Evolutionary conservation across 2,888 invertebrate species (phyloP), one percentile per base, ranked within the genome.

Genomic region (Eristalis tenax): DNA sequence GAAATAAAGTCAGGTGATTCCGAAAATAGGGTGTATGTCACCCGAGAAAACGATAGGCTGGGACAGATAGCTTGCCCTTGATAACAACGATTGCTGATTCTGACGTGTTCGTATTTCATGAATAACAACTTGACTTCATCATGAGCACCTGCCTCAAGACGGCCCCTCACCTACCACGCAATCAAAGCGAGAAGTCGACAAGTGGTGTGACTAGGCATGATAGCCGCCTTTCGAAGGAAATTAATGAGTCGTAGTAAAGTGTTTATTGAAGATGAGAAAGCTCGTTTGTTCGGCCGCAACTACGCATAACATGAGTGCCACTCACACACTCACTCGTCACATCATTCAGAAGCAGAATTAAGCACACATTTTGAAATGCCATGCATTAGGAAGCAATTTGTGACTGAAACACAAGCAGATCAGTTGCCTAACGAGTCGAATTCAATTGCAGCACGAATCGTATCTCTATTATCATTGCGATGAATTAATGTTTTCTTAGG

Each of bases 201-300:
- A 70, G 38, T 70, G 26, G 70, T 70, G 69, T 69, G 50, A 69
- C 56, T 69, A 32, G 56, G 32, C 28, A 32, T 32, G 56, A 57
- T 69, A 69, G 32, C 5, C 32, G 32, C 59, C 22, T 5, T 70
- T 70, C 59, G 22, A 15, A 15, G 57, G 18, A 70, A 70, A 70
- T 59, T 70, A 59, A 70, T 70, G 70, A 70, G 59, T 59, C 59
- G 1, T 59, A 57, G 57, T 57, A 23, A 57, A 57, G 28, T 22
- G 22, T 56, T 32, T 69, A 69, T 69, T 35, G 32, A 22, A 32
- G 3, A 28, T 28, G 68, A 68, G n/a, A 35, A 69, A 15, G 22
- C 32, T 23, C 40, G n/a, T 50, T 50, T 18, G 50, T 50, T 50
- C n/a, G 50, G 50, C n/a, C 4, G 4, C 18, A 18, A n/a, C n/a